Conservation (phyloP, 2,888 invertebrate genomes). For the Seladonia tumulorum region DNA sequence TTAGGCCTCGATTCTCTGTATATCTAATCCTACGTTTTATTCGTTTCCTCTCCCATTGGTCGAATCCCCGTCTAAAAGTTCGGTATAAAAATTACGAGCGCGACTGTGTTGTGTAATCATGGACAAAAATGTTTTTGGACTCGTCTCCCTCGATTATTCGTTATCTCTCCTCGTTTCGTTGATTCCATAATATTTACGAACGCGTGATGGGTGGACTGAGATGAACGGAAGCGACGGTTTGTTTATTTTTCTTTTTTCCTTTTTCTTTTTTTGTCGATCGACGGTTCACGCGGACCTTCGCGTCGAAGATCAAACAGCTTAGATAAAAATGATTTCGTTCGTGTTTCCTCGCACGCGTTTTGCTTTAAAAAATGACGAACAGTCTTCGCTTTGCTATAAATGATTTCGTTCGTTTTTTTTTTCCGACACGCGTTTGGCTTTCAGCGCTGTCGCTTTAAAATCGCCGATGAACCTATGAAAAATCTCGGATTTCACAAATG, state of each 20-base stretch:
- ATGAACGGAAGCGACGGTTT: constrained; percentile 17
- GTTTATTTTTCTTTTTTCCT: background rate
- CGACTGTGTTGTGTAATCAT: constrained; percentile 22
- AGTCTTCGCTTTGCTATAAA: background rate
- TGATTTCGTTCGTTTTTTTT: background rate
- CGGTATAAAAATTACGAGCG: constrained; percentile 64
- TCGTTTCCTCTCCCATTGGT: constrained; percentile 37
- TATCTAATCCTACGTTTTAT: constrained; percentile 51
- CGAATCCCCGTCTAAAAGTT: constrained; percentile 42
- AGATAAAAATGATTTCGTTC: background rate
- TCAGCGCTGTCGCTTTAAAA: background rate
- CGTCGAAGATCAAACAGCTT: background rate
- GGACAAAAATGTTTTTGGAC: constrained; percentile 16
- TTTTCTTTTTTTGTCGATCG: background rate
- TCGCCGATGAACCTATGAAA: background rate
- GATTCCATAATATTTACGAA: constrained; percentile 5
- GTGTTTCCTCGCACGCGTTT: background rate
- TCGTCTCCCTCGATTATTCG: background rate
- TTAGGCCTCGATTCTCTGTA: constrained; percentile 51
- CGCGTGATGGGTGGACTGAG: constrained; percentile 27
- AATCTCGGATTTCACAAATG: background rate
- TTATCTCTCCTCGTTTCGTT: constrained; percentile 16
- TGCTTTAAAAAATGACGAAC: background rate
- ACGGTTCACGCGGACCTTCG: background rate
- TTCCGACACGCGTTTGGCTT: background rate